phyloP scores from a whole-genome alignment of 2,113 vertebrate genomes.

The Australoheros scitulus region DNA sequence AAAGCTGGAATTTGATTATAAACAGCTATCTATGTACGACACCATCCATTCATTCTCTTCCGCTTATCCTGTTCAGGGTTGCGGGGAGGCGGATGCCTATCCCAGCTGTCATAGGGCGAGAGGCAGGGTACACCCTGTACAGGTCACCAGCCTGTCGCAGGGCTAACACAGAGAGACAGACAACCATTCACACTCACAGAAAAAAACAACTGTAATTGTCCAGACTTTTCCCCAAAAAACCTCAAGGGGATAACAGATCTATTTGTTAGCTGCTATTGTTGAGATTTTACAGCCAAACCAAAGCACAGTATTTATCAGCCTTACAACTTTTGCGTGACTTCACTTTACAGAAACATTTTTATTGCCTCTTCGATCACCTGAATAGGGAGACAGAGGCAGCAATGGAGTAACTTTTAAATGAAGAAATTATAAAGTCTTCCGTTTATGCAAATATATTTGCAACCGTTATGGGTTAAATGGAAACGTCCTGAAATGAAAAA shows the following conservation, averaged over 20 bases:
- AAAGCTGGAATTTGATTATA: not conserved
- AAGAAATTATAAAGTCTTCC: not conserved
- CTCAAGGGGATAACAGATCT: too few relatives aligned
- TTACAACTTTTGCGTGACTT: not conserved
- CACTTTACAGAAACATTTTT: not conserved
- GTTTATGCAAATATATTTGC: not conserved
- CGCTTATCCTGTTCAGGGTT: too few relatives aligned
- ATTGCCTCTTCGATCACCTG: not conserved
- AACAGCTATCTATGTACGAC: not conserved
- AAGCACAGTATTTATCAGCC: not conserved
- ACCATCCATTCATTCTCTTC: not conserved
- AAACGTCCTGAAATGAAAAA: constrained; percentile 3
- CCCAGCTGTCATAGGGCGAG: too few relatives aligned
- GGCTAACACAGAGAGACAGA: too few relatives aligned
- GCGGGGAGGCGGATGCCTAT: too few relatives aligned
- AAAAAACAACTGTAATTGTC: too few relatives aligned
- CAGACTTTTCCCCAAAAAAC: too few relatives aligned
- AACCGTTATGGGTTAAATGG: not conserved
- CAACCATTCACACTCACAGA: too few relatives aligned
- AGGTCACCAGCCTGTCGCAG: too few relatives aligned
- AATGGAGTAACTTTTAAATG: not conserved
- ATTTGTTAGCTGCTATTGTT: too few relatives aligned
- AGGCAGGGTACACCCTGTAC: too few relatives aligned
- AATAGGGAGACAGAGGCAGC: not conserved
- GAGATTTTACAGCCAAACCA: too few relatives aligned